Conservation (phyloP, 2,113 vertebrate species). For the Erythrocebus patas region DNA sequence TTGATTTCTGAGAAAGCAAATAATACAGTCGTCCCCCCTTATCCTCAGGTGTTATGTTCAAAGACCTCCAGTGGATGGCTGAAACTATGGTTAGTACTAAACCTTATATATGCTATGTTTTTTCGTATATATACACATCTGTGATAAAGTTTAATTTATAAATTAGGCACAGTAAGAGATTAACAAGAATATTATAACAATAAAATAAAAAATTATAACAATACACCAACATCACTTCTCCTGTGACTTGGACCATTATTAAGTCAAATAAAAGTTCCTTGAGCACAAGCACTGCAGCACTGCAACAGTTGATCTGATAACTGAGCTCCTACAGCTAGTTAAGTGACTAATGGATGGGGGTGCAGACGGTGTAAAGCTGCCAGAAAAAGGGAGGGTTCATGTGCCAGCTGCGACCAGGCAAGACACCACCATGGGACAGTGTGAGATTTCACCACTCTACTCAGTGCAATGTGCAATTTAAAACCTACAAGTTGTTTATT, state of each 20-base stretch:
- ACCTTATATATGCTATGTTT: no score
- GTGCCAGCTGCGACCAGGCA: neutral
- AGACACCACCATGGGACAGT: neutral
- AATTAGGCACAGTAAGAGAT: no score
- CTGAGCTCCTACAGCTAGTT: neutral
- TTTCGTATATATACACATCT: no score
- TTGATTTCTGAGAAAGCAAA: neutral
- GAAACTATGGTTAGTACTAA: no score
- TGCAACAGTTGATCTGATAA: neutral
- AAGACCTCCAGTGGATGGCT: no score
- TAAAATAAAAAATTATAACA: no score
- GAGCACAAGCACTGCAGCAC: neutral
- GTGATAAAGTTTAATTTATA: no score
- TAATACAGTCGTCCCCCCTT: no score
- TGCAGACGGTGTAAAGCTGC: neutral
- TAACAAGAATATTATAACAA: no score
- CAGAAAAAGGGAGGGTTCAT: neutral
- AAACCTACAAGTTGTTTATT: neutral
- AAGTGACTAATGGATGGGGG: neutral
- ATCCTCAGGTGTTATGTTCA: no score
- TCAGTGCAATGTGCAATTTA: neutral
- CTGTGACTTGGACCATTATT: neutral
- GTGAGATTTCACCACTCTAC: neutral
- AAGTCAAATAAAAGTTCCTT: neutral
- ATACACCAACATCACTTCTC: no score